Conservation (phyloP, 1,140 invertebrate species). For the Zaprionus ghesquierei region DNA sequence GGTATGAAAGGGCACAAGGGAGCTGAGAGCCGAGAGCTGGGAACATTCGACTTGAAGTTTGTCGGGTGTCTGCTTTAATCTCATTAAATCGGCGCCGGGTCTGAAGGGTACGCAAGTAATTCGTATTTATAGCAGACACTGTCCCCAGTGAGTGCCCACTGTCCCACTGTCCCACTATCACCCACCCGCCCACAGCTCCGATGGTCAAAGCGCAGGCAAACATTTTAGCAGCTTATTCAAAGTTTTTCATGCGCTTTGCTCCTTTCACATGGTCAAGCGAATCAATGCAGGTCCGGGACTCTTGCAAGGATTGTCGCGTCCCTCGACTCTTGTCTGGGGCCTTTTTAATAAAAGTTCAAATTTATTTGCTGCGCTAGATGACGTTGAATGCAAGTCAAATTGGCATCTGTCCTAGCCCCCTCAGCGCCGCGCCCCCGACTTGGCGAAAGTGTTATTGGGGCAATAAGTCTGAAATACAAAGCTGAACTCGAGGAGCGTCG, state of each 20-base stretch:
- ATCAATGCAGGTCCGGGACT: neutral
- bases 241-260: neutral
- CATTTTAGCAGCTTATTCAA: slow-evolving; percentile 16
- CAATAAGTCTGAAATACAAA: neutral
- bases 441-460: neutral
- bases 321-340: neutral
- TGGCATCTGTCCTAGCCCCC: neutral
- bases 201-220: slow-evolving; percentile 31
- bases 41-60: neutral
- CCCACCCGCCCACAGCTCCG: neutral
- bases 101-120: slow-evolving; percentile 58
- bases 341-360: slow-evolving; percentile 41
- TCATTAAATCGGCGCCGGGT: slow-evolving; percentile 56
- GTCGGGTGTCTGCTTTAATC: slow-evolving; percentile 39
- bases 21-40: neutral
- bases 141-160: neutral
- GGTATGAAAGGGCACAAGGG: neutral
- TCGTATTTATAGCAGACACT: slow-evolving; percentile 54
- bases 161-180: neutral
- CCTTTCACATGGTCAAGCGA: neutral
- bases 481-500: neutral
- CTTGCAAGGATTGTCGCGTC: neutral
- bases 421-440: neutral
- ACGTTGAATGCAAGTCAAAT: neutral
- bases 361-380: slow-evolving; percentile 55